Evolutionary conservation across 2,113 vertebrate species (phyloP).

Genomic region (Athene noctua): DNA sequence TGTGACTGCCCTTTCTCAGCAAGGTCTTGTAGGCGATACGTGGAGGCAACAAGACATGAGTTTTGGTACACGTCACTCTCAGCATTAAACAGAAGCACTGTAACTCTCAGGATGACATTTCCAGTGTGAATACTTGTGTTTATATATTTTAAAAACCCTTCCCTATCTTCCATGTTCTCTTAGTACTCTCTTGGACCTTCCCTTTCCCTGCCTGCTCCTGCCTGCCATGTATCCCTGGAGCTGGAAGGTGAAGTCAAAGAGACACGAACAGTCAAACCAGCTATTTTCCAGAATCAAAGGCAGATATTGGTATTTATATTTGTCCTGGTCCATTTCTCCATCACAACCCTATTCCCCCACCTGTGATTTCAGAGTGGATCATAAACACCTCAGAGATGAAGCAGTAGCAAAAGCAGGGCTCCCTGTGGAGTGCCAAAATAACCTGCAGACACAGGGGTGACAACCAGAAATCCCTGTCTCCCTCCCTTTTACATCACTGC

Average conservation of each 20-base stretch:
- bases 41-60: accelerated
- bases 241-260: not conserved
- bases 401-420: not conserved
- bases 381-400: not conserved
- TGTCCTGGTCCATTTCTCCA: not conserved
- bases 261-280: not conserved
- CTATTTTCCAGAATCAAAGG: not conserved
- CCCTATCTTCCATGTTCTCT: not conserved
- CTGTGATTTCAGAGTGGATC: not conserved
- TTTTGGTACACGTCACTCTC: accelerated
- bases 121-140: not conserved
- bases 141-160: not conserved
- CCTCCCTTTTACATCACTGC: constrained; percentile 3
- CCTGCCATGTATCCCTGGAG: not conserved
- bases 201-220: not conserved
- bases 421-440: not conserved
- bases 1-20: not conserved
- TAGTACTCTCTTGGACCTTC: not conserved
- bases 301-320: not conserved
- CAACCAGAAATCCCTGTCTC: not conserved
- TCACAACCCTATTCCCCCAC: not conserved
- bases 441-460: not conserved
- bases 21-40: accelerated
- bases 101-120: not conserved
- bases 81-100: not conserved